These are phyloP conservation scores for Cisticola juncidis DNA, from an alignment of 2,113 vertebrate genomes.

Conservation along the genomic window DNA sequence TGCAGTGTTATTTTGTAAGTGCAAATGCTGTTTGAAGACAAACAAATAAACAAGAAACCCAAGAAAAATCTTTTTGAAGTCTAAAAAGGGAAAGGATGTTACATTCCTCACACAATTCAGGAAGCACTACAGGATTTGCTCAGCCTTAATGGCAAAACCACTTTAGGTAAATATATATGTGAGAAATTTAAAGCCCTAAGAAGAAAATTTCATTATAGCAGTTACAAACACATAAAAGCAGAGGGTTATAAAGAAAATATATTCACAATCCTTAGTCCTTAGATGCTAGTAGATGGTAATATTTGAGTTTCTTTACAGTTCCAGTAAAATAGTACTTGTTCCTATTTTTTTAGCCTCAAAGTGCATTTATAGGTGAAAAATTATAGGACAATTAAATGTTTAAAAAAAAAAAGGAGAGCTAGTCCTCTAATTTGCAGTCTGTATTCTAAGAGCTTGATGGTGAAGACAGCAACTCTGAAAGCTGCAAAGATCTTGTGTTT, in stretches of 20 bases:
- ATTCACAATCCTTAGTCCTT: not conserved
- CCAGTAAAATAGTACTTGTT: not conserved
- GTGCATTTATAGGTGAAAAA: not conserved
- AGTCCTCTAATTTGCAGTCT: not conserved
- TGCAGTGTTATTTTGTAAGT: not conserved
- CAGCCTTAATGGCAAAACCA: not conserved
- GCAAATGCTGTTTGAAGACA: not conserved
- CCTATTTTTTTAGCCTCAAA: not conserved
- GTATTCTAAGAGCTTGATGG: not conserved
- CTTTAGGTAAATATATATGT: not conserved
- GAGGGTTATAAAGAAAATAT: not conserved
- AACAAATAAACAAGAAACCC: not conserved
- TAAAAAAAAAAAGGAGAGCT: not conserved
- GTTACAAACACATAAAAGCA: not conserved
- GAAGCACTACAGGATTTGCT: not conserved
- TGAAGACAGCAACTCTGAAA: not conserved
- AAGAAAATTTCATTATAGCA: not conserved
- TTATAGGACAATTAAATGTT: not conserved
- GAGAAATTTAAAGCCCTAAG: not conserved
- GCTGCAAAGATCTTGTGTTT: not conserved
- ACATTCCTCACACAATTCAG: not conserved
- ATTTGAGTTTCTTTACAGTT: not conserved
- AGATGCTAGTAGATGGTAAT: not conserved
- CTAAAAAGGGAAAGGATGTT: not conserved
- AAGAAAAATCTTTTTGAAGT: not conserved